These are phyloP conservation scores for Urocynchramus pylzowi DNA, from an alignment of 2,113 vertebrate genomes.

Conservation along the genomic window DNA sequence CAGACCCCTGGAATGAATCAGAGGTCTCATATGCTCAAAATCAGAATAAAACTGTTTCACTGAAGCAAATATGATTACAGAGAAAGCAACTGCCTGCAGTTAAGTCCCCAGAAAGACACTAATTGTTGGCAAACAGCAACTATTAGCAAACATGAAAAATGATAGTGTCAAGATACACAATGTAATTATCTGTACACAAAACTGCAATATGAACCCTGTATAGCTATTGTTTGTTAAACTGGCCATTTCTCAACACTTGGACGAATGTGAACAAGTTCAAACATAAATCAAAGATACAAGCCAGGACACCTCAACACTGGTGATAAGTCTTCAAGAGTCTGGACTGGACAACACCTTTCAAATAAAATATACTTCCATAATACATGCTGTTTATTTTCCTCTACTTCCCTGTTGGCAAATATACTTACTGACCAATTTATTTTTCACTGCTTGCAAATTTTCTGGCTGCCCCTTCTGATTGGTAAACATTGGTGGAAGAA, in stretches of 20 bases:
- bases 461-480: neutral
- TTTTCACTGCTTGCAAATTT: neutral
- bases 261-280: neutral
- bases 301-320: neutral
- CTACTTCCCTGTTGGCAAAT: neutral
- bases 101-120: neutral
- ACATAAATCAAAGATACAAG: neutral
- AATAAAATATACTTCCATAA: constrained; percentile 9
- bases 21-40: neutral
- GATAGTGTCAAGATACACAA: neutral
- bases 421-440: neutral
- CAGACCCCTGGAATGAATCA: neutral
- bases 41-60: neutral
- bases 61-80: neutral
- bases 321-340: neutral
- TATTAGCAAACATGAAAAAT: neutral
- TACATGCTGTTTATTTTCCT: constrained; percentile 1
- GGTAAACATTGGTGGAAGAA: neutral
- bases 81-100: neutral
- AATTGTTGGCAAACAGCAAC: neutral
- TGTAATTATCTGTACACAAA: neutral
- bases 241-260: neutral
- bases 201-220: neutral
- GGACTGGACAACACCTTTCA: neutral
- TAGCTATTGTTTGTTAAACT: neutral